These are phyloP conservation scores for Brachyptera risi DNA, from an alignment of 2,888 invertebrate genomes.

Conservation along the genomic window DNA sequence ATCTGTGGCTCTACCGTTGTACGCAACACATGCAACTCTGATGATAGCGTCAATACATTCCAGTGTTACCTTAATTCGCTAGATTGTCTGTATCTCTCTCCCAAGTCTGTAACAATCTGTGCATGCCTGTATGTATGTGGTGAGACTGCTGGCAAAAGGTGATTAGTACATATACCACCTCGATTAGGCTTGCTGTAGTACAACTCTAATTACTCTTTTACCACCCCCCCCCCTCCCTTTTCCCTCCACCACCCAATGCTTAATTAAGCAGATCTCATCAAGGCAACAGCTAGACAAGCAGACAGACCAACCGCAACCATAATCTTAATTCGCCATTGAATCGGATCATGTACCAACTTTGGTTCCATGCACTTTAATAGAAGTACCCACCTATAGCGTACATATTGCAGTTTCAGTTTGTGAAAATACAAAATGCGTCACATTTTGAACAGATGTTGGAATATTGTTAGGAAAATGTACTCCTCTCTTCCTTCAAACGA, in stretches of 20 bases:
- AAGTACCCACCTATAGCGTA: not conserved
- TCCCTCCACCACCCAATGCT: slow-evolving; percentile 23
- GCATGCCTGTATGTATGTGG: not conserved
- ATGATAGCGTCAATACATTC: no score
- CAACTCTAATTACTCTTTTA: not conserved
- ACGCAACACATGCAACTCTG: no score
- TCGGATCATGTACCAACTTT: not conserved
- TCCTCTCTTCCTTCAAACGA: no score
- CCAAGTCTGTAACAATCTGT: no score
- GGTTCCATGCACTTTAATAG: not conserved
- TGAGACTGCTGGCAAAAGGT: not conserved
- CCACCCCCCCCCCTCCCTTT: not conserved
- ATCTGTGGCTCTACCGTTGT: no score
- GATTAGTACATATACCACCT: not conserved
- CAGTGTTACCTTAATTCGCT: no score
- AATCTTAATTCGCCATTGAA: not conserved
- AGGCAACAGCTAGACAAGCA: not conserved
- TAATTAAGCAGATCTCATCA: slow-evolving; percentile 29
- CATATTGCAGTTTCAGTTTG: not conserved
- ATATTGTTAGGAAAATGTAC: no score
- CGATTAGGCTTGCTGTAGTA: not conserved
- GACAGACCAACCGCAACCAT: not conserved
- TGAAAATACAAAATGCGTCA: not conserved
- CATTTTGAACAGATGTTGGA: not conserved
- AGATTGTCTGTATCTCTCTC: no score